Percentiles rank a stretch among this genome's conserved stretches.
phyloP scores from a whole-genome alignment of 2,888 invertebrate species.

The Ellobium chinense region DNA sequence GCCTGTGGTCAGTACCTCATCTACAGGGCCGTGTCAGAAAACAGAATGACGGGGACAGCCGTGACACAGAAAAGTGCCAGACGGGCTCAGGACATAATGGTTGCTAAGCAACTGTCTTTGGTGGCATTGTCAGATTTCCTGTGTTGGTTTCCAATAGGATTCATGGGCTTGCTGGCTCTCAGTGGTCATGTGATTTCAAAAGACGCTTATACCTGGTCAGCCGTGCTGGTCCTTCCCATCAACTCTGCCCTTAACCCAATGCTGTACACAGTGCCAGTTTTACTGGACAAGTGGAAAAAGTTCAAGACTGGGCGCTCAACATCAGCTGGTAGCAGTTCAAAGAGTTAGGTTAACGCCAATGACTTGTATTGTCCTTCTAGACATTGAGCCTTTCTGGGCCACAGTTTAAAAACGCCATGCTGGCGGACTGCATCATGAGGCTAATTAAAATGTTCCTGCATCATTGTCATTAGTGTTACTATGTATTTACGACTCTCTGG shows the following conservation, averaged over 20 bases:
- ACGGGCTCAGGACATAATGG: constrained; percentile 2
- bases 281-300: neutral
- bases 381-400: too few relatives aligned
- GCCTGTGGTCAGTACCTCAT: neutral
- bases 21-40: neutral
- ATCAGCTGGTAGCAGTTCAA: too few relatives aligned
- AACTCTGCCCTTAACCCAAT: constrained; percentile 16
- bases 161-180: neutral
- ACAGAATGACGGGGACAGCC: neutral
- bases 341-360: too few relatives aligned
- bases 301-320: too few relatives aligned
- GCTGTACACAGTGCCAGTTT: constrained; percentile 1
- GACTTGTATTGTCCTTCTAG: too few relatives aligned
- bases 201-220: neutral
- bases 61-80: neutral
- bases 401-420: too few relatives aligned
- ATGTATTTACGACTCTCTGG: too few relatives aligned
- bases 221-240: neutral
- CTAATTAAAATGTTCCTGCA: too few relatives aligned
- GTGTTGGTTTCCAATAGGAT: constrained; percentile 12
- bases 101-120: constrained; percentile 1
- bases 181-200: neutral
- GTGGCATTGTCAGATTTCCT: constrained; percentile 7
- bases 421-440: too few relatives aligned
- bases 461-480: too few relatives aligned